phyloP scores from a whole-genome alignment of 2,113 vertebrate species.

The Tringa solitaria region DNA sequence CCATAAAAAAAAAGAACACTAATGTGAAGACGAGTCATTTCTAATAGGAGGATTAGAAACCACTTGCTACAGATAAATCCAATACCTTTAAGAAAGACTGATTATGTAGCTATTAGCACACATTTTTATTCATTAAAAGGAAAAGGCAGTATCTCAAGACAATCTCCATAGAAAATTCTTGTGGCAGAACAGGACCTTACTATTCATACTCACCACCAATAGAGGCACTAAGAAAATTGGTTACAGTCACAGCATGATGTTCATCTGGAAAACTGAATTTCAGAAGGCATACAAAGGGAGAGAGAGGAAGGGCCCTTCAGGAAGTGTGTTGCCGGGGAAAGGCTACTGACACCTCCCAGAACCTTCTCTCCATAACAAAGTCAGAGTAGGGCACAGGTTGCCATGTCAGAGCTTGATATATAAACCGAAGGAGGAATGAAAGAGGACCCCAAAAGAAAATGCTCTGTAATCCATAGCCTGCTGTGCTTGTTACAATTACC shows the following conservation, averaged over 20 bases:
- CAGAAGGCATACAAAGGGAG: not conserved
- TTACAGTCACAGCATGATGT: not conserved
- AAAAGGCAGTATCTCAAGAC: not conserved
- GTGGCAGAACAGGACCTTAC: not conserved
- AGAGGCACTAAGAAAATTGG: not conserved
- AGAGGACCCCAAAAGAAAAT: fast-evolving
- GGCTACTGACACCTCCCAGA: not conserved
- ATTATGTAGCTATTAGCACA: not conserved
- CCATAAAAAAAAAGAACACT: not conserved
- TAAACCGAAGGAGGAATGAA: not conserved
- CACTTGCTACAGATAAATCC: not conserved
- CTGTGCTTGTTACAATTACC: not conserved
- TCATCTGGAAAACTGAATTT: not conserved
- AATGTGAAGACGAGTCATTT: not conserved
- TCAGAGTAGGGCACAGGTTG: not conserved
- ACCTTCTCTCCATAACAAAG: not conserved
- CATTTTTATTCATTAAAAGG: not conserved
- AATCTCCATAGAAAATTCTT: not conserved
- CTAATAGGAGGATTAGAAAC: not conserved
- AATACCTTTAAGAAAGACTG: not conserved
- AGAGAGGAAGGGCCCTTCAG: not conserved
- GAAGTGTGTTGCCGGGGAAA: not conserved
- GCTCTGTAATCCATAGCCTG: not conserved
- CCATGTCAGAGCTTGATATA: not conserved
- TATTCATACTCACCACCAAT: not conserved